Evolutionary conservation across 2,888 invertebrate genomes (phyloP).

Genomic region (Harmothoe impar): DNA sequence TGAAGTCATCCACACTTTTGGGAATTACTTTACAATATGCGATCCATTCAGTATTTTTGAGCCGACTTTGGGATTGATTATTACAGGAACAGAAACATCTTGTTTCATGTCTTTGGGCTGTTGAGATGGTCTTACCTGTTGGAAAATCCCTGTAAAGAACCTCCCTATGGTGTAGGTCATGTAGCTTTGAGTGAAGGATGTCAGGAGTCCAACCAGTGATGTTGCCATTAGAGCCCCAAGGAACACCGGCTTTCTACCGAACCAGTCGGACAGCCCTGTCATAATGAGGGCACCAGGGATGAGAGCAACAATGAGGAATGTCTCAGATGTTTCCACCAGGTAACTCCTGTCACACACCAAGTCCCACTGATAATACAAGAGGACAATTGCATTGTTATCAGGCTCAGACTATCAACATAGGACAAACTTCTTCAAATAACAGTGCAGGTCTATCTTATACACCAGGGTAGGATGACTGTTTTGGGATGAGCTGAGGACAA

Average conservation of each 20-base stretch:
- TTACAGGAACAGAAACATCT: too few species aligned
- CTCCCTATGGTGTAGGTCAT: conserved; percentile 63
- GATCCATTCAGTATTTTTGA: too few species aligned
- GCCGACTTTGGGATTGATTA: too few species aligned
- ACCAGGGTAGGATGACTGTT: too few species aligned
- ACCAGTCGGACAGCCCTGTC: background rate
- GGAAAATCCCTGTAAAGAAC: conserved; percentile 66
- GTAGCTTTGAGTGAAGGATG: conserved; percentile 52
- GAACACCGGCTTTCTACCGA: conserved; percentile 45
- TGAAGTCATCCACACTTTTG: too few species aligned
- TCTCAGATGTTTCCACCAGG: conserved; percentile 24
- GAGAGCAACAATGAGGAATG: conserved; percentile 24
- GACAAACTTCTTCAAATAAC: too few species aligned
- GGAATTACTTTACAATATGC: too few species aligned
- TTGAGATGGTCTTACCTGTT: conserved; percentile 69
- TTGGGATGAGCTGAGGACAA: too few species aligned
- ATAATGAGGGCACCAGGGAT: conserved; percentile 25
- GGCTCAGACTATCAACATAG: too few species aligned
- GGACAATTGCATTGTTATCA: background rate
- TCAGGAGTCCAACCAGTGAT: background rate
- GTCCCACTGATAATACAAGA: conserved; percentile 50
- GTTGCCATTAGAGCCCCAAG: conserved; percentile 8
- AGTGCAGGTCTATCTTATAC: too few species aligned
- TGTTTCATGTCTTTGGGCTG: too few species aligned
- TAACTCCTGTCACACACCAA: conserved; percentile 46